phyloP scores from a whole-genome alignment of 2,888 invertebrate genomes.

The Clivina fossor region DNA sequence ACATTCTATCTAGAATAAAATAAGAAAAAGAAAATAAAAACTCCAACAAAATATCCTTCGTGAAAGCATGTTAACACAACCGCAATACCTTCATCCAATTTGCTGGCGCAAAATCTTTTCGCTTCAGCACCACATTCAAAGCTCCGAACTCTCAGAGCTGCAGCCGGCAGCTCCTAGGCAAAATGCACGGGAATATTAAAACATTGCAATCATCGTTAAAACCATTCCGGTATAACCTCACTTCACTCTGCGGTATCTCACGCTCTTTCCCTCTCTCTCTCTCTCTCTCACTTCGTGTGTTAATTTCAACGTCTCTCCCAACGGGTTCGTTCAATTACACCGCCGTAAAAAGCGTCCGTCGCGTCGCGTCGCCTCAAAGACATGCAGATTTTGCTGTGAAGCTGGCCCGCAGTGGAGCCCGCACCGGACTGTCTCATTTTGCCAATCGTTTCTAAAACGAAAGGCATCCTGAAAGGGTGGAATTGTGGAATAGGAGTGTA shows the following conservation, averaged over 20 bases:
- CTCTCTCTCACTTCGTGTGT: slow-evolving; percentile 10
- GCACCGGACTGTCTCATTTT: no score
- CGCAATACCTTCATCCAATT: slow-evolving; percentile 10
- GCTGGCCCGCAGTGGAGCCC: not conserved
- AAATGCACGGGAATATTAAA: slow-evolving; percentile 24
- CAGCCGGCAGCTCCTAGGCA: no score
- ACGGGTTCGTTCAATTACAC: slow-evolving; percentile 46
- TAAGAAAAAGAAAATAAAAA: not conserved
- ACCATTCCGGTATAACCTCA: slow-evolving; percentile 1
- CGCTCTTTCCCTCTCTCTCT: not conserved
- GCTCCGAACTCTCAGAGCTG: no score
- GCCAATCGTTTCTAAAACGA: no score
- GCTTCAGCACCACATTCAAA: no score
- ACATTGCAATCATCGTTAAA: slow-evolving; percentile 23
- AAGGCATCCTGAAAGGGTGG: no score
- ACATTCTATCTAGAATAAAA: not conserved
- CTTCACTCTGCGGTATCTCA: not conserved
- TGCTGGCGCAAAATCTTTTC: slow-evolving; percentile 16
- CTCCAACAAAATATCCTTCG: not conserved
- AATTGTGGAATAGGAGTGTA: no score
- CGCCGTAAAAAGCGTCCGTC: slow-evolving; percentile 45
- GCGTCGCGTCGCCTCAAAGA: slow-evolving; percentile 43
- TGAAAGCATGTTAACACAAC: no score
- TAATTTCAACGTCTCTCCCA: slow-evolving; percentile 47
- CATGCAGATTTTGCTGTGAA: slow-evolving; percentile 49